Percentiles rank a stretch among this genome's conserved stretches.
Evolutionary conservation across 2,888 invertebrate genomes (phyloP).

Genomic region (Drosophila subsilvestris): DNA sequence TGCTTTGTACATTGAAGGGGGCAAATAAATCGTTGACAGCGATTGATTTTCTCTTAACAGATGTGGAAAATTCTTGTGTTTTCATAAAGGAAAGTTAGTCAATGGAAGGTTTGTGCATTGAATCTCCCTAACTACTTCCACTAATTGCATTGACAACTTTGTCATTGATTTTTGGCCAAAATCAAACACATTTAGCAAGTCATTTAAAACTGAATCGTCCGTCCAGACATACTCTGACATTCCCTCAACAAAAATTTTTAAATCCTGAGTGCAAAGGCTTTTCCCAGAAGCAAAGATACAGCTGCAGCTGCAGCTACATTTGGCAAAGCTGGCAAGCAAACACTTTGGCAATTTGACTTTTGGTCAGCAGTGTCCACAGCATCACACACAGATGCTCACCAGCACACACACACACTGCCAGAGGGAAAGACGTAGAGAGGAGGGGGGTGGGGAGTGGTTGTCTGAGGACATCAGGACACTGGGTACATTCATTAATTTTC

Average conservation of each 20-base stretch:
- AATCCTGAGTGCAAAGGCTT: conserved; percentile 38
- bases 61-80: background rate
- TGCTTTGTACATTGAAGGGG: too few relatives aligned
- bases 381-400: conserved; percentile 45
- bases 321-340: conserved; percentile 59
- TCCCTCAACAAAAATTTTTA: conserved; percentile 6
- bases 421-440: background rate
- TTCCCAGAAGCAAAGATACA: conserved; percentile 28
- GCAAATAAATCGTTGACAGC: too few relatives aligned
- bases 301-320: conserved; percentile 26
- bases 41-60: background rate
- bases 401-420: conserved; percentile 5
- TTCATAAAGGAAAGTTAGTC: too few relatives aligned
- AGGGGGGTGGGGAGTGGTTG: background rate
- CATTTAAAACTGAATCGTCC: conserved; percentile 49
- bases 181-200: conserved; percentile 72
- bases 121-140: too few relatives aligned
- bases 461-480: conserved; percentile 16
- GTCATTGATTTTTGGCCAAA: conserved; percentile 33
- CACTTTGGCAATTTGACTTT: conserved; percentile 78
- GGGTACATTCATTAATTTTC: conserved; percentile 71
- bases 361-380: conserved; percentile 77
- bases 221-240: background rate
- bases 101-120: too few relatives aligned
- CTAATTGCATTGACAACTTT: background rate